Conservation (phyloP, 1,140 invertebrate genomes). For the Cotesia glomerata region DNA sequence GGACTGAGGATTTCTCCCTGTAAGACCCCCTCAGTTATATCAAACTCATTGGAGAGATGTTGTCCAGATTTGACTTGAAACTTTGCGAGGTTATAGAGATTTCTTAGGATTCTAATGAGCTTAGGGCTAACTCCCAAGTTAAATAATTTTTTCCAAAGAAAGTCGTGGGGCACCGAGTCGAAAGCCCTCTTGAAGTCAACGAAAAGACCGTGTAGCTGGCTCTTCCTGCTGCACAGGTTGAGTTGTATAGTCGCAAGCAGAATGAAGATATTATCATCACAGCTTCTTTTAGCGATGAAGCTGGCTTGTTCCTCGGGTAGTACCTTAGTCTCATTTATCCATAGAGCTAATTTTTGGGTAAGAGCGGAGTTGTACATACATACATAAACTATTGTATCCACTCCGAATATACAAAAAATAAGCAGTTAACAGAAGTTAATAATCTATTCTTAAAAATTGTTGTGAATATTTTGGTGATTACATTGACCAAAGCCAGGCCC, state of each 20-base stretch:
- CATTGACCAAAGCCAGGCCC: conserved; percentile 37
- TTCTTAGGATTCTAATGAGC: background rate
- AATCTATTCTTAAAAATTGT: conserved; percentile 12
- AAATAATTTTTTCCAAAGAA: conserved; percentile 14
- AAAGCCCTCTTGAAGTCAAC: conserved; percentile 28
- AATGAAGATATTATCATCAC: conserved; percentile 39
- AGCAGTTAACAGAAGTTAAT: no score
- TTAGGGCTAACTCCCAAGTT: conserved; percentile 7
- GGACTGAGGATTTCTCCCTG: conserved; percentile 35
- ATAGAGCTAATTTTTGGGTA: no score
- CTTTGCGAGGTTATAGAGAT: background rate
- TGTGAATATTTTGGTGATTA: conserved; percentile 37
- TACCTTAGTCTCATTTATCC: conserved; percentile 29
- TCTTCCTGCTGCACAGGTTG: conserved; percentile 8
- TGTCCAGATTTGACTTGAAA: background rate
- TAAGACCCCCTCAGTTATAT: conserved; percentile 28
- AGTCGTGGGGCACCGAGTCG: conserved; percentile 23
- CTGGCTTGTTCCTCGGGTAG: conserved; percentile 41
- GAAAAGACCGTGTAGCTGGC: conserved; percentile 21
- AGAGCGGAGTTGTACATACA: no score
- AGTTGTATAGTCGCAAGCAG: conserved; percentile 31
- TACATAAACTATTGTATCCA: no score
- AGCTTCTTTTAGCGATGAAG: conserved; percentile 33
- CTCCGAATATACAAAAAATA: no score
- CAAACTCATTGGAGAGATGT: background rate